Conservation (phyloP, 2,888 invertebrate genomes). For the Cephonodes hylas region DNA sequence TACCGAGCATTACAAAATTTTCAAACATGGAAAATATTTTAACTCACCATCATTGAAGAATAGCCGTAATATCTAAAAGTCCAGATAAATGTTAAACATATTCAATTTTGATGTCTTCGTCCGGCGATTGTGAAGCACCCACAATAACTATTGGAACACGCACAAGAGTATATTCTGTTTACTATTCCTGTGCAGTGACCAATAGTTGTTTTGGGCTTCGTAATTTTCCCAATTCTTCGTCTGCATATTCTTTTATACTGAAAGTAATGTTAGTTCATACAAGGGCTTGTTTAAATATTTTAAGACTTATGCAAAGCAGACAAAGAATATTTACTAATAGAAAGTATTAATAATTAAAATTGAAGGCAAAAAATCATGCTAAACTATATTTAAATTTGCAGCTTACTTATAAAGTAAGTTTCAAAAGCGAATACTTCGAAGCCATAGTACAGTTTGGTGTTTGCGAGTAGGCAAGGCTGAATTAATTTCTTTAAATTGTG, state of each 20-base stretch:
- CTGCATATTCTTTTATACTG: background rate
- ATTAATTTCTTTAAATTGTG: too few species aligned
- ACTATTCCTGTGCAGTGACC: slow-evolving; percentile 98
- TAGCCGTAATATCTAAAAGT: background rate
- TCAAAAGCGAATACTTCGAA: background rate
- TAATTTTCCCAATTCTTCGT: slow-evolving; percentile 28
- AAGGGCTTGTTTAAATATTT: background rate
- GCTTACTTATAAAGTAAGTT: background rate
- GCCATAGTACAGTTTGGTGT: background rate
- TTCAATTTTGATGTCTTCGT: slow-evolving; percentile 25
- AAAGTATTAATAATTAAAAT: background rate
- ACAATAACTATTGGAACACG: slow-evolving; percentile 99
- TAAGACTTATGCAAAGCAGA: background rate
- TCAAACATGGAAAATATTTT: background rate
- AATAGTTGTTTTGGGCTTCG: slow-evolving; percentile 96
- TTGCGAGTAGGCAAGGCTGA: too few species aligned
- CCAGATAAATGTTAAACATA: slow-evolving; percentile 1
- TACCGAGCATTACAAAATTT: background rate
- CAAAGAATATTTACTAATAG: background rate
- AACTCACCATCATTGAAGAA: background rate
- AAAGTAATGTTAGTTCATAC: slow-evolving; percentile 18
- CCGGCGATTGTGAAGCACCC: slow-evolving; percentile 82
- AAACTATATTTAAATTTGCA: too few species aligned
- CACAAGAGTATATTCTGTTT: slow-evolving; percentile 93
- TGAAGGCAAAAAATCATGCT: too few species aligned